Evolutionary conservation across 2,113 vertebrate species (phyloP), one percentile per base, ranked within the genome.

Genomic region (Steatornis caripensis): DNA sequence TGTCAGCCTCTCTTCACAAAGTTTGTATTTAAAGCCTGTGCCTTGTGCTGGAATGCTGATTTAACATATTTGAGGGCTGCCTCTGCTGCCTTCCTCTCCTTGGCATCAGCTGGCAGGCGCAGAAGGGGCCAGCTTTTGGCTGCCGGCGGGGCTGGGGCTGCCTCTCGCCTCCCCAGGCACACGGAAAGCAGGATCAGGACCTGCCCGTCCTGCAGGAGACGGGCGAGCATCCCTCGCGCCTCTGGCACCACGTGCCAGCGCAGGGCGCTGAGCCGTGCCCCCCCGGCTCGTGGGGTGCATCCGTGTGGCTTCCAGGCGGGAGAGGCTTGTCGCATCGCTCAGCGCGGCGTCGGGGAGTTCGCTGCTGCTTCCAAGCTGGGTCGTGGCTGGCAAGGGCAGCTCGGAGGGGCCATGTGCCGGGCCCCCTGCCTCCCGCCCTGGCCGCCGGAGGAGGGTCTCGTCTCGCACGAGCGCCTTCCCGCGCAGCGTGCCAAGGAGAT

Each of bases 341-440:
- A 0, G 26, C 1, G 15, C 53, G 27, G 0, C 1, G 0, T 7
- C 20, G 80, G 20, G 37, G 15, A 43, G 5, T 43, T 85, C 41
- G 48, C 39, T 2, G 0, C 24, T 16, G 1, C 36, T 69, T 54
- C 19, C 34, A 45, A 27, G 39, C n/a, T 8, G 7, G n/a, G 24
- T 13, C 4, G 1, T 21, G 29, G 54, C 54, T 4, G 12, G 58
- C 9, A 39, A 72, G 37, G 2, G 53, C 16, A 15, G 21, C 69
- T 62, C 9, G 2, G 57, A 58, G 21, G 27, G 14, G 5, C 60
- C 69, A 7, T 1, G 0, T 21, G 36, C 72, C 7, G 3, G 48
- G 21, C 26, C 27, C 80, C 60, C 65, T 71, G 27, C 55, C 46
- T 30, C 21, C 36, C 5, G 5, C 14, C 51, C 69, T 5, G 2